Evolutionary conservation across 2,888 invertebrate genomes (phyloP), one percentile per base, ranked within the genome.

Genomic region (Diarsia mendica): DNA sequence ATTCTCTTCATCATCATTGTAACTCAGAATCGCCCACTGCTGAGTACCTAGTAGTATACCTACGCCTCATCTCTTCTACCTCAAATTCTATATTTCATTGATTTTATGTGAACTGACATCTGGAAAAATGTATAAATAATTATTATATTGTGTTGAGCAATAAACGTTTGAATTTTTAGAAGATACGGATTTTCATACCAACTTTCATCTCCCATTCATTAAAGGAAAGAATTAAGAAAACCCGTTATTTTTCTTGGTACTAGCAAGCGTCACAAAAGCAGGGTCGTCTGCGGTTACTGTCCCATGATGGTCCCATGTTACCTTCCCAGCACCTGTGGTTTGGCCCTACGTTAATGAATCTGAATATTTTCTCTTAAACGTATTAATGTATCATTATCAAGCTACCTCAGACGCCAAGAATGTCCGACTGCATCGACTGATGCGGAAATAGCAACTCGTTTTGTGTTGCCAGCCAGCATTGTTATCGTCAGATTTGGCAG

Each of bases 401-500:
- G 46, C 6, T 8, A 60, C 23, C 51, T 48, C 28, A 60, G 65
- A 33, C 39, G 46, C 39, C 49, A 53, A 75, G 18, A 82, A 44
- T 46, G 20, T 61, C 28, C 20, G 18, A 23, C 53, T 66, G 51
- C 60, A 75, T 75, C 60, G 39, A 75, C 39, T 53, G 66, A 77
- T n/a, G 53, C 67, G 67, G 55, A 78, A 67, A 55, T 55, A 15
- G 55, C 44, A 18, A 66, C 60, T 60, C 3, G 66, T 77, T 77
- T 49, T 15, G 49, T 82, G 48, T 77, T 67, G 61, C 65, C 77
- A 82, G 82, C 48, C 46, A 77, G 66, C 20, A 48, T 49, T 61
- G 61, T 66, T 76, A 53, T 64, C 33, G 46, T 18, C 63, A 55
- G 61, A 67, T 78, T 78, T 82, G 66, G 67, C 67, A 83, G 67